Conservation (phyloP, 1,140 invertebrate species). For the Melanaphis sacchari region DNA sequence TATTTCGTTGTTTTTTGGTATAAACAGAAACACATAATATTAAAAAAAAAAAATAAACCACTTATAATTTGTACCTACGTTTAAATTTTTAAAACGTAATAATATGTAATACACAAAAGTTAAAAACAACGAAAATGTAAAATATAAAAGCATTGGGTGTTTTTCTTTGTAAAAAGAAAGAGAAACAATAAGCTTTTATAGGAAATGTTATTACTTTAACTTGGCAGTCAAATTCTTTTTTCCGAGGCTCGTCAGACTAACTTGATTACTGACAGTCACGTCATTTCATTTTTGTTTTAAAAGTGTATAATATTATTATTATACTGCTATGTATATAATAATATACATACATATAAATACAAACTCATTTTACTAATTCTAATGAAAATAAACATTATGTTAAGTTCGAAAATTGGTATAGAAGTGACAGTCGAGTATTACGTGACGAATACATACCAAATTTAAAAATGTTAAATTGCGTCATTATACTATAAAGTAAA, state of each 20-base stretch:
- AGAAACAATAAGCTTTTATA: not conserved
- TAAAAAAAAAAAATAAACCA: not conserved
- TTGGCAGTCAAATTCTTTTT: not conserved
- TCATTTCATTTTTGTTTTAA: not conserved
- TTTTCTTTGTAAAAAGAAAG: not conserved
- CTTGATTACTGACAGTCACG: conserved; percentile 9
- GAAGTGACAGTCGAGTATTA: not conserved
- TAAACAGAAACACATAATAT: not conserved
- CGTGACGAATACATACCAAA: not conserved
- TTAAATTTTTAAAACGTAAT: not conserved
- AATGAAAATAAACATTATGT: conserved; percentile 2
- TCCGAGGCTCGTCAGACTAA: not conserved
- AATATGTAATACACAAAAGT: not conserved
- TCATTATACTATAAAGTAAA: not conserved
- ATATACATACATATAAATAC: not conserved
- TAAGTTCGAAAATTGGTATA: not conserved
- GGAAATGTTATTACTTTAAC: not conserved
- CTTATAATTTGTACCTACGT: not conserved
- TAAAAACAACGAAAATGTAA: not conserved
- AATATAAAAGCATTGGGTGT: not conserved
- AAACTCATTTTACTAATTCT: not conserved
- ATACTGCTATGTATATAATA: not conserved
- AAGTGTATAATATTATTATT: not conserved
- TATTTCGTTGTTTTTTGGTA: not conserved
- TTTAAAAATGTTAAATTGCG: not conserved